Conservation (phyloP, 2,797 vertebrate genomes). For the Scolopax rusticola region DNA sequence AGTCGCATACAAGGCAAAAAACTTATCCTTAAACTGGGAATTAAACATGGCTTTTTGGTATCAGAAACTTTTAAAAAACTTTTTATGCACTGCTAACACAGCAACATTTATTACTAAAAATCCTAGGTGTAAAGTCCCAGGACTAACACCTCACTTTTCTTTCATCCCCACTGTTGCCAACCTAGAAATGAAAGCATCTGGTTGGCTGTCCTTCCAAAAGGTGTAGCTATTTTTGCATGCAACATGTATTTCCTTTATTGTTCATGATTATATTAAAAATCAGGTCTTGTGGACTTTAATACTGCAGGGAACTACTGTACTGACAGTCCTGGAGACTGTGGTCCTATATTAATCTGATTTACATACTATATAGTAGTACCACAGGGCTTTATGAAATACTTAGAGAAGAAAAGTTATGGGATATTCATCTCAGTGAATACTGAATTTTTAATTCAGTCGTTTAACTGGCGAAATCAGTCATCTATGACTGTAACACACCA, state of each 20-base stretch:
- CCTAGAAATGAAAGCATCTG: slow-evolving; percentile 61
- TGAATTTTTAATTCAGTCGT: not conserved
- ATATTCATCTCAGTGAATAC: not conserved
- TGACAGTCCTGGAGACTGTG: not conserved
- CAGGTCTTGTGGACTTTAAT: slow-evolving; percentile 22
- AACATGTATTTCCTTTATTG: slow-evolving; percentile 8
- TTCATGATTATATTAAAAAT: slow-evolving; percentile 51
- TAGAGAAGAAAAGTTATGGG: slow-evolving; percentile 6
- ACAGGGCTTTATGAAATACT: not conserved
- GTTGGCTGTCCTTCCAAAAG: slow-evolving; percentile 52
- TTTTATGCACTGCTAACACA: not conserved
- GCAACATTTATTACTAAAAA: slow-evolving; percentile 31
- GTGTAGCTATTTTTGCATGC: slow-evolving; percentile 44
- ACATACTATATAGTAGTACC: not conserved
- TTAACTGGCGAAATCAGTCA: not conserved
- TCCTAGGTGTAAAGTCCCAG: slow-evolving; percentile 60
- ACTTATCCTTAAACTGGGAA: not conserved
- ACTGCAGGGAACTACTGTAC: not conserved
- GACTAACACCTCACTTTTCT: slow-evolving; percentile 31
- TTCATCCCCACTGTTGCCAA: not conserved
- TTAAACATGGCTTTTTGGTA: not conserved
- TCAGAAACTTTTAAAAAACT: not conserved
- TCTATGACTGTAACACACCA: not conserved
- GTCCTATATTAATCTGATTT: slow-evolving; percentile 48
- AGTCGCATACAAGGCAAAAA: not conserved